A percentile compares a stretch with the other conserved stretches of the same genome.
Conservation (phyloP, 2,888 invertebrate species). For the Ennomos fuscantarius region DNA sequence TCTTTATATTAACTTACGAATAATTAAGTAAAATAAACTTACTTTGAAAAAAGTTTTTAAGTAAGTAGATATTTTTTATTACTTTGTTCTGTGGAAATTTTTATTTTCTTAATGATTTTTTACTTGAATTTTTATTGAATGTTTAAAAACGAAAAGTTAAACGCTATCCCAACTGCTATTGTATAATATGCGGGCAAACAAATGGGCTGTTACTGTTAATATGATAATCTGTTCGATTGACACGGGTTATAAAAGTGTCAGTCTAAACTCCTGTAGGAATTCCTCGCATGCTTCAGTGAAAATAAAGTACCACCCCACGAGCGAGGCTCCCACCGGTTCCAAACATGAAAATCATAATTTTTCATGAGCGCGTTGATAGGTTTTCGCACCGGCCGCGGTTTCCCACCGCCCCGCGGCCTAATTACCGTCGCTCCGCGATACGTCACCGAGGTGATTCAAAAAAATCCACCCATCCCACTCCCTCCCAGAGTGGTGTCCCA, state of each 20-base stretch:
- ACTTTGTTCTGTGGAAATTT: conserved; percentile 2
- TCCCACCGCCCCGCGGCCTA: conserved; percentile 84
- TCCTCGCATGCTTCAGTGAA: conserved; percentile 61
- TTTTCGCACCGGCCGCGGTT: conserved; percentile 82
- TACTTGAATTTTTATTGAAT: neutral
- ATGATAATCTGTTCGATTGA: conserved; percentile 40
- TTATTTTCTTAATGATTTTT: no score
- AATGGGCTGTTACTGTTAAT: conserved; percentile 8
- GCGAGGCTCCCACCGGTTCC: conserved; percentile 53
- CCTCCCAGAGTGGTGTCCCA: conserved; percentile 69
- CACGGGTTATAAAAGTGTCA: conserved; percentile 53
- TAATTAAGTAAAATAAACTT: no score
- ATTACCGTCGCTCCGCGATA: conserved; percentile 82
- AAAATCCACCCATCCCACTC: conserved; percentile 81
- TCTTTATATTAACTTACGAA: no score
- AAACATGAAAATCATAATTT: conserved; percentile 83
- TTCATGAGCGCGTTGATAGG: conserved; percentile 85
- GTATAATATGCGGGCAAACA: conserved; percentile 8
- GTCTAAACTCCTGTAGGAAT: conserved; percentile 57
- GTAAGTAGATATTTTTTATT: no score
- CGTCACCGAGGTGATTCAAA: conserved; percentile 83
- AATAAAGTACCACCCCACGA: conserved; percentile 74
- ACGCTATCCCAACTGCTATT: neutral
- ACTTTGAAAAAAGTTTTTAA: no score
- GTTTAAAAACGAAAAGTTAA: neutral